Conservation (phyloP, 1,140 invertebrate species). For the Drepana arcuata region DNA sequence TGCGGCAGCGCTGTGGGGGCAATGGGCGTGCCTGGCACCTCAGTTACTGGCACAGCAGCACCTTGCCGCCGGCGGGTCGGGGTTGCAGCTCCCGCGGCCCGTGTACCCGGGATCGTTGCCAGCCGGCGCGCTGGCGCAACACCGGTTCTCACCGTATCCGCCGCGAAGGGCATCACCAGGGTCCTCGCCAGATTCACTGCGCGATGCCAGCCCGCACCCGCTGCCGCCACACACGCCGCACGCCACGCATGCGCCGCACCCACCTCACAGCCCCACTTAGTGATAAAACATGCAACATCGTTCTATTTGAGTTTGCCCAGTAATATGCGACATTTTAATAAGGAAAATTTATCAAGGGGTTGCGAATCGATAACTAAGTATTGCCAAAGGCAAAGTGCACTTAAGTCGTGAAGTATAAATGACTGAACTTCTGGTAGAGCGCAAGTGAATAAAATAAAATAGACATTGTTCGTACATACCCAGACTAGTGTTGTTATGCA, state of each 20-base stretch:
- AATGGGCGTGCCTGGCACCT: constrained; percentile 75
- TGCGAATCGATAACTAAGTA: too few species aligned
- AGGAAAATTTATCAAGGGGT: constrained; percentile 17
- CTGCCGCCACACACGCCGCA: constrained; percentile 40
- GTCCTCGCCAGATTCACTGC: constrained; percentile 72
- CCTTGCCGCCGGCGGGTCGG: constrained; percentile 54
- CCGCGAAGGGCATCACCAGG: constrained; percentile 57
- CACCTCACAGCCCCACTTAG: constrained; percentile 73
- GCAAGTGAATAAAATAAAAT: too few species aligned
- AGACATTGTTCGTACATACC: too few species aligned
- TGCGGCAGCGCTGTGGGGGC: constrained; percentile 73
- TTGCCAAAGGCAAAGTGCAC: too few species aligned
- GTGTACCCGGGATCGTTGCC: constrained; percentile 61
- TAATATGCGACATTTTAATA: constrained; percentile 23
- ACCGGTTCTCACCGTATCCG: constrained; percentile 74
- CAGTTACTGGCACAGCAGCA: constrained; percentile 70
- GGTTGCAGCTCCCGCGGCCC: constrained; percentile 68
- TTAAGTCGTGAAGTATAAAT: too few species aligned
- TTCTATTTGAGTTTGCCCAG: constrained; percentile 27
- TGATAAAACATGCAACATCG: constrained; percentile 21
- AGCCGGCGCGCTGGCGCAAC: constrained; percentile 49
- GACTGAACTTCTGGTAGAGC: too few species aligned
- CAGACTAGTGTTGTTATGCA: too few species aligned
- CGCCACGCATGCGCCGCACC: constrained; percentile 43
- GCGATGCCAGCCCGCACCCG: constrained; percentile 70